These are phyloP conservation scores for Alectura lathami DNA, from an alignment of 2,113 vertebrate species.

Conservation along the genomic window DNA sequence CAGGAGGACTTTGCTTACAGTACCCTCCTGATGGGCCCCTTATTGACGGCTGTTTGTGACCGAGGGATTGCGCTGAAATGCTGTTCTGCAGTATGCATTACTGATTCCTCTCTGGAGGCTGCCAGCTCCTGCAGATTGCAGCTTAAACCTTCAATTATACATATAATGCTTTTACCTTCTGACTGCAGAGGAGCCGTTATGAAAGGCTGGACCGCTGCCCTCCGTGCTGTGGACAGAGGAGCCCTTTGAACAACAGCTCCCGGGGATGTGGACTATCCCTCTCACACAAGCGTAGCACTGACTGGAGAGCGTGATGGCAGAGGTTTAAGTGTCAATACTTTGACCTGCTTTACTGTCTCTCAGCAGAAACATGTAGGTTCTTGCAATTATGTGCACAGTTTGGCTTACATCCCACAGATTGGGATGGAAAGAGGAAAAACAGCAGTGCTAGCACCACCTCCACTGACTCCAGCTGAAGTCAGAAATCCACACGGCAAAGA, in stretches of 20 bases:
- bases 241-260: background rate
- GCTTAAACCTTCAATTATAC: background rate
- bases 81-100: background rate
- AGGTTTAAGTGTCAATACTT: background rate
- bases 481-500: background rate
- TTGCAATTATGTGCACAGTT: background rate
- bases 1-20: background rate
- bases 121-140: constrained; percentile 1
- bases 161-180: constrained; percentile 52
- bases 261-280: background rate
- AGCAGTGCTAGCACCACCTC: background rate
- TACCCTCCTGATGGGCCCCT: constrained; percentile 43
- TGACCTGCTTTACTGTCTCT: background rate
- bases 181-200: background rate
- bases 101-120: background rate
- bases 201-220: background rate
- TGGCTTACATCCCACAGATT: too few species aligned
- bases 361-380: background rate
- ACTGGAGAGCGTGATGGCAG: background rate
- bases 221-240: background rate
- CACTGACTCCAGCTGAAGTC: background rate
- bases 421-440: background rate
- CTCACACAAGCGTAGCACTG: rapidly evolving
- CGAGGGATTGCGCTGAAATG: background rate
- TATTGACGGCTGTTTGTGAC: background rate